Evolutionary conservation across 1,140 invertebrate genomes (phyloP).

Genomic region (Diachasmimorpha longicaudata): DNA sequence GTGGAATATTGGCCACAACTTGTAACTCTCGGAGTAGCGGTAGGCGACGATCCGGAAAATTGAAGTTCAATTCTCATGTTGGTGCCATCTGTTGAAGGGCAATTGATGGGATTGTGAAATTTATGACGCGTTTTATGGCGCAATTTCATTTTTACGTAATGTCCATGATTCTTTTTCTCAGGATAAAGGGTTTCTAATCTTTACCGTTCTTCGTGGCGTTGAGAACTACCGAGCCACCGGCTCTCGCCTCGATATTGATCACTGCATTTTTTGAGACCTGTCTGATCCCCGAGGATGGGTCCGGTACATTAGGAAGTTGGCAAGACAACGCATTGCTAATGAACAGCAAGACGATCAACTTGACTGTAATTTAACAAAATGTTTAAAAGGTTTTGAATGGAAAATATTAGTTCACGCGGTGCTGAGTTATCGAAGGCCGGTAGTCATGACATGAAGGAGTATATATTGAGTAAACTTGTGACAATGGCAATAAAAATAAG

Average conservation of each 20-base stretch:
- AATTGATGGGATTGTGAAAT: not conserved
- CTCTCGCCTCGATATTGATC: conserved; percentile 3
- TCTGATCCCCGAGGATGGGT: not conserved
- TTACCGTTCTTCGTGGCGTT: conserved; percentile 20
- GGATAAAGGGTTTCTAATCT: too few relatives aligned
- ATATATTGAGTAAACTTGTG: too few relatives aligned
- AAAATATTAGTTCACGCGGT: not conserved
- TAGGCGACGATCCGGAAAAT: not conserved
- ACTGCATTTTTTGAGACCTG: conserved; percentile 6
- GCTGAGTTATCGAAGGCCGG: not conserved
- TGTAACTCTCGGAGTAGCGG: not conserved
- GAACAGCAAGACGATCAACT: not conserved
- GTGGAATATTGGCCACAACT: not conserved
- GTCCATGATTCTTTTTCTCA: not conserved
- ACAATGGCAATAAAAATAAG: too few relatives aligned
- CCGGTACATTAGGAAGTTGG: not conserved
- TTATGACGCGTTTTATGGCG: not conserved
- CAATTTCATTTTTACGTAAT: not conserved
- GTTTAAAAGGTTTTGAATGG: not conserved
- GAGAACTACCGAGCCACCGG: not conserved
- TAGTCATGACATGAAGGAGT: too few relatives aligned
- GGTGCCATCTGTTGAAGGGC: conserved; percentile 8
- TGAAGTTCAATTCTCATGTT: conserved; percentile 11
- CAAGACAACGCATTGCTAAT: not conserved
- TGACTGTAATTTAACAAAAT: not conserved